Percentiles rank a stretch among this genome's conserved stretches.
phyloP scores from a whole-genome alignment of 2,888 invertebrate genomes.

The Gymnoscelis rufifasciata region DNA sequence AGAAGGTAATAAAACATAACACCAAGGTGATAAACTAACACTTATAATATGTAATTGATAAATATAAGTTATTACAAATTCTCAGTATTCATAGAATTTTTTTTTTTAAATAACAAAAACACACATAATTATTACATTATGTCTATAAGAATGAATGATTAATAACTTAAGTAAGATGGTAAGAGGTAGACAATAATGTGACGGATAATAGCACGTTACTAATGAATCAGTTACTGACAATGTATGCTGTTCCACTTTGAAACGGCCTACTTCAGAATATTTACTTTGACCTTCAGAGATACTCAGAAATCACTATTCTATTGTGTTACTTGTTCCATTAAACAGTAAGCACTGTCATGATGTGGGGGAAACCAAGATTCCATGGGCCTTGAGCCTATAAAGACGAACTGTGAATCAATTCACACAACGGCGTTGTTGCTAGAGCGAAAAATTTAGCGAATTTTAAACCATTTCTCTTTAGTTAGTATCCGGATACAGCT shows the following conservation, averaged over 20 bases:
- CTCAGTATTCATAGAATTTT: no score
- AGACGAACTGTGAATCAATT: not conserved
- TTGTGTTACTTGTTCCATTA: conserved; percentile 31
- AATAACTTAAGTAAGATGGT: no score
- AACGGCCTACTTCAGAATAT: conserved; percentile 55
- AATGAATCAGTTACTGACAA: conserved; percentile 45
- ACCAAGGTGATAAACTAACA: no score
- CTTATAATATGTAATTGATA: no score
- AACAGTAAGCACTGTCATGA: conserved; percentile 21
- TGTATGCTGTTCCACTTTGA: conserved; percentile 43
- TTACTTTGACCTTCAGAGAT: conserved; percentile 47
- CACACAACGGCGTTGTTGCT: no score
- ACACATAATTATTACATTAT: no score
- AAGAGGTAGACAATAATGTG: not conserved
- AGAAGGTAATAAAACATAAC: no score
- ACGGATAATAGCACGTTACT: conserved; percentile 14
- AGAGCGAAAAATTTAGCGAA: no score
- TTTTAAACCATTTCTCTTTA: conserved; percentile 33
- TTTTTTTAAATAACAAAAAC: no score
- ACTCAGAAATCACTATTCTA: conserved; percentile 45
- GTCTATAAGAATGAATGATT: no score
- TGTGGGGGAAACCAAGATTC: conserved; percentile 15
- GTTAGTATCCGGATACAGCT: conserved; percentile 45
- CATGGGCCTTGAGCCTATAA: conserved; percentile 2
- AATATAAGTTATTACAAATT: no score